Evolutionary conservation across 2,888 invertebrate genomes (phyloP).

Genomic region (Caradrina kadenii): DNA sequence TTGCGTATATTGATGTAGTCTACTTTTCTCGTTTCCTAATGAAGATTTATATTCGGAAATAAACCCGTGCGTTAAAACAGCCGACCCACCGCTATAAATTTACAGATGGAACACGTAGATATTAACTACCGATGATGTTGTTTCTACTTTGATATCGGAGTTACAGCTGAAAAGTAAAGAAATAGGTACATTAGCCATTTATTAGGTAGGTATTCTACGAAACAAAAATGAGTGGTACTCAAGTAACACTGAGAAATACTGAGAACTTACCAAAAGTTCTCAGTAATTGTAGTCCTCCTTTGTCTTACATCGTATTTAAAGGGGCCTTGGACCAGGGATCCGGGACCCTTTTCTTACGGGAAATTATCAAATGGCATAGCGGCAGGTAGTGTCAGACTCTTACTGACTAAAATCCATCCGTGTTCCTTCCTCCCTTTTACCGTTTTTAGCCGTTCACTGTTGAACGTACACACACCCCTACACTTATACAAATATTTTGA

Average conservation of each 20-base stretch:
- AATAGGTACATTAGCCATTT: background rate
- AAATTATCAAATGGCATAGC: too few species aligned
- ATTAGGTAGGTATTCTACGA: background rate
- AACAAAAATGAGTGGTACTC: background rate
- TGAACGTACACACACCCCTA: too few species aligned
- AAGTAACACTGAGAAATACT: too few species aligned
- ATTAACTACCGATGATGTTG: conserved; percentile 19
- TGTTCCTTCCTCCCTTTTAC: too few species aligned
- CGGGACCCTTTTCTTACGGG: too few species aligned
- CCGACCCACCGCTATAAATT: conserved; percentile 28
- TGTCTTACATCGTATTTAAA: too few species aligned
- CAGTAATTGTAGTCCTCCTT: background rate
- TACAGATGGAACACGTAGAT: conserved; percentile 14
- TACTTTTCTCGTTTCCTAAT: conserved; percentile 39
- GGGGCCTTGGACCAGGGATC: too few species aligned
- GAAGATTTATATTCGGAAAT: conserved; percentile 48
- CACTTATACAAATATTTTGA: too few species aligned
- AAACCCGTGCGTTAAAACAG: conserved; percentile 39
- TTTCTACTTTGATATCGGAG: conserved; percentile 13
- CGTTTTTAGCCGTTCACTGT: too few species aligned
- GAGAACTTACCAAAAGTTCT: background rate
- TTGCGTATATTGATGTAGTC: conserved; percentile 29
- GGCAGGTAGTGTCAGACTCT: too few species aligned
- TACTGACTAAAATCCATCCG: too few species aligned
- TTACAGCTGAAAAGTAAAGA: background rate